Evolutionary conservation across 2,113 vertebrate species (phyloP).

Genomic region (Pterocles burchelli): DNA sequence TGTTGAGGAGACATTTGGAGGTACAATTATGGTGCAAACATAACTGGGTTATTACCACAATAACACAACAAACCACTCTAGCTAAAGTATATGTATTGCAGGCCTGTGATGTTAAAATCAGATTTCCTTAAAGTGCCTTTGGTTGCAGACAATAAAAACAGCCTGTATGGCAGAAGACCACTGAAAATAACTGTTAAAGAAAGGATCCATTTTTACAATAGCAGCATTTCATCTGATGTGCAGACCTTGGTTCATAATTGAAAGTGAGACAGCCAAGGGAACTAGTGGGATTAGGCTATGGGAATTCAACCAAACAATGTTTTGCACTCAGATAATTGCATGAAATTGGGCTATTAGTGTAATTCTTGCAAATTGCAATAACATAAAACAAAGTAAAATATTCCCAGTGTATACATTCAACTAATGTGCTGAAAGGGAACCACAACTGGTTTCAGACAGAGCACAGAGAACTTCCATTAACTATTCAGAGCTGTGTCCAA

Average conservation of each 20-base stretch:
- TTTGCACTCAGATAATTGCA: constrained; percentile 57
- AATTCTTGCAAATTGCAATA: constrained; percentile 36
- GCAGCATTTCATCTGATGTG: background rate
- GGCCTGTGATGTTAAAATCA: constrained; percentile 14
- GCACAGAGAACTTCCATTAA: background rate
- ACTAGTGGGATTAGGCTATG: background rate
- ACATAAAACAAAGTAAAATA: constrained; percentile 48
- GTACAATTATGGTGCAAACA: background rate
- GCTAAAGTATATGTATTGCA: background rate
- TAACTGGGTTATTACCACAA: background rate
- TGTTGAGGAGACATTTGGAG: background rate
- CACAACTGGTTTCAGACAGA: background rate
- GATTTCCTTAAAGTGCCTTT: background rate
- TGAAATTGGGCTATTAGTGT: constrained; percentile 52
- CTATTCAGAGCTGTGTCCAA: background rate
- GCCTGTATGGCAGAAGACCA: background rate
- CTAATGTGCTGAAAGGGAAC: background rate
- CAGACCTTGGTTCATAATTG: constrained; percentile 17
- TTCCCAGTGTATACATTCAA: constrained; percentile 23
- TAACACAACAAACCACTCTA: background rate
- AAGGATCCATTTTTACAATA: constrained; percentile 1
- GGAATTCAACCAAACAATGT: constrained; percentile 36
- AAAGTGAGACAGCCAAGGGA: constrained; percentile 37
- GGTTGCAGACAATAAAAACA: constrained; percentile 5
- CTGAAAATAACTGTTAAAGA: constrained; percentile 20